Conservation (phyloP, 2,113 vertebrate genomes). For the Prinia subflava region DNA sequence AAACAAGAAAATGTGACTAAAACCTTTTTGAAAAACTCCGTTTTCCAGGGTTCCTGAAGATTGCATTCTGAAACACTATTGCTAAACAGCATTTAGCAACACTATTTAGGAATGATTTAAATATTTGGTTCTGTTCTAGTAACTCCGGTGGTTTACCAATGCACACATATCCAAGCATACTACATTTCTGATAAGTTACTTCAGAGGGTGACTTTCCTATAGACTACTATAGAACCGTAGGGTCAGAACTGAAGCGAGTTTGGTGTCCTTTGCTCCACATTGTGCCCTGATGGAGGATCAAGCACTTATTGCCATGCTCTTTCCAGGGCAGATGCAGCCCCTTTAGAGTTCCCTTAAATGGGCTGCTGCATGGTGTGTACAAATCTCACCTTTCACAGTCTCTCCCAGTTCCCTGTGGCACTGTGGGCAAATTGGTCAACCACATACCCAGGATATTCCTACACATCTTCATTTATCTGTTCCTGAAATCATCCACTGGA, state of each 20-base stretch:
- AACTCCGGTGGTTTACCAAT: neutral
- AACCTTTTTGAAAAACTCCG: neutral
- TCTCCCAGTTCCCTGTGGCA: neutral
- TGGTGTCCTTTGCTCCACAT: neutral
- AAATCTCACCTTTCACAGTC: neutral
- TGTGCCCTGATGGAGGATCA: neutral
- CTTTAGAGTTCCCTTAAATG: neutral
- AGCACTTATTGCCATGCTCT: neutral
- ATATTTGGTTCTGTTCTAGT: neutral
- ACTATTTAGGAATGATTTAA: neutral
- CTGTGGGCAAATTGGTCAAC: neutral
- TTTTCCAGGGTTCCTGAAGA: neutral
- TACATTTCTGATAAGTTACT: neutral
- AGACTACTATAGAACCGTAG: neutral
- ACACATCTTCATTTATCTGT: neutral
- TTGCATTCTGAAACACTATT: neutral
- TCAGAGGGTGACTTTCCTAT: neutral
- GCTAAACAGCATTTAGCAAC: neutral
- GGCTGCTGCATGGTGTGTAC: rapidly evolving
- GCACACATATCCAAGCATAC: neutral
- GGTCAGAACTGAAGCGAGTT: neutral
- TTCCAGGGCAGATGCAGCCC: neutral
- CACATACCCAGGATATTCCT: neutral
- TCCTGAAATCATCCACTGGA: neutral
- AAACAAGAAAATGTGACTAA: neutral